Conservation (phyloP, 1,140 invertebrate species). For the Hypothenemus hampei region DNA sequence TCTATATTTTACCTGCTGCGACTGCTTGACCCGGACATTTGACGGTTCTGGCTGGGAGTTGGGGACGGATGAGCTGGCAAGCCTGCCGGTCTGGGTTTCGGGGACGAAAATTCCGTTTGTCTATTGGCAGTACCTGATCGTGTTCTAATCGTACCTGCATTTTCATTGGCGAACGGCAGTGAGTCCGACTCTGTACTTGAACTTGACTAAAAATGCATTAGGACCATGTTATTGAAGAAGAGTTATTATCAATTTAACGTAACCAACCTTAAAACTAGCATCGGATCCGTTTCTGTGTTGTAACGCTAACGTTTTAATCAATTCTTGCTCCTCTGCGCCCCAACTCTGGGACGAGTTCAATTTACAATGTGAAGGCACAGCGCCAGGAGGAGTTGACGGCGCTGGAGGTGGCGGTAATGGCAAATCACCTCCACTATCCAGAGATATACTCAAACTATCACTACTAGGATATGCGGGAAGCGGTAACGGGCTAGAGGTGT, state of each 20-base stretch:
- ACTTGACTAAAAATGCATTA: conserved; percentile 66
- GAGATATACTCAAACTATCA: conserved; percentile 53
- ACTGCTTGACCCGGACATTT: conserved; percentile 2
- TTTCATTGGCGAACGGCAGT: conserved; percentile 97
- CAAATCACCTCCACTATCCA: conserved; percentile 53
- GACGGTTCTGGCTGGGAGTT: conserved; percentile 36
- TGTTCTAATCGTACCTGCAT: conserved; percentile 95
- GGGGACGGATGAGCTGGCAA: conserved; percentile 46
- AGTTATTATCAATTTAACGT: not conserved
- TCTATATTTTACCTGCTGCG: conserved; percentile 31
- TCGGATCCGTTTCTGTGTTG: conserved; percentile 74
- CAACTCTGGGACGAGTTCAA: conserved; percentile 53
- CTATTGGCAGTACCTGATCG: conserved; percentile 46
- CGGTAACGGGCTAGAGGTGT: conserved; percentile 52
- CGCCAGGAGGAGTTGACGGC: conserved; percentile 48
- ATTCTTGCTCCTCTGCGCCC: conserved; percentile 56
- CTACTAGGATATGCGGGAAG: conserved; percentile 57
- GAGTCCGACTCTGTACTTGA: conserved; percentile 95
- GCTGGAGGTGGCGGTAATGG: conserved; percentile 56
- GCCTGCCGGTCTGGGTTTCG: conserved; percentile 47
- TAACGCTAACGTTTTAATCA: conserved; percentile 59
- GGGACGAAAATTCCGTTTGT: conserved; percentile 49
- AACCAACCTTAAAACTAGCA: conserved; percentile 75
- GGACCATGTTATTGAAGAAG: not conserved
- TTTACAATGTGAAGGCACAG: conserved; percentile 46